Evolutionary conservation across 2,888 invertebrate genomes (phyloP), one percentile per base, ranked within the genome.

Genomic region (Cephus sareptanus): DNA sequence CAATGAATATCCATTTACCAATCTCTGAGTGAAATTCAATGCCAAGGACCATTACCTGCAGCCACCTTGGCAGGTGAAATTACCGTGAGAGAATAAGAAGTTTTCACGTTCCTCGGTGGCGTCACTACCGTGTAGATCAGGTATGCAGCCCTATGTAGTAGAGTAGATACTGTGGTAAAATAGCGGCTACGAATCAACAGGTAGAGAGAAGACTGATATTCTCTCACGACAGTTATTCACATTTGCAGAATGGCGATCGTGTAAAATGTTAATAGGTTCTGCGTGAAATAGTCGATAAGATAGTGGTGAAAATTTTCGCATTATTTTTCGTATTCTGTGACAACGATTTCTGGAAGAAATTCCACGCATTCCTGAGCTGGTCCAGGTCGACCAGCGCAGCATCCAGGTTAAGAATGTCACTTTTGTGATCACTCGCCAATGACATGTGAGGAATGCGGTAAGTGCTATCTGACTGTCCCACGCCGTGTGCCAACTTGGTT

Each of bases 391-490:
- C 82, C 83, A 83, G 82, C 81, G 80, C 83, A 84, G 81, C 83
- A 83, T 86, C 85, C 85, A 85, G 86, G 84, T 87, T 87, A 87
- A 88, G 85, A 87, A 87, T 87, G 86, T 85, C 85, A 85, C 82
- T 85, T 86, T 82, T 85, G 78, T 84, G 85, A 86, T 87, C 84
- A 85, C 83, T 86, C 85, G 86, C 87, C 86, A 83, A 87, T 89
- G 88, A 90, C 88, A 88, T 86, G 86, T 83, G 82, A 86, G 86
- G 86, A 90, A 89, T 87, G 89, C 86, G 87, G 88, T 89, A 83
- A 90, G 88, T 86, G 80, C 13, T 76, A 76, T 35, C 69, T 34
- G n/a, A 73, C 35, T 23, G 69, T 56, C 15, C 74, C 34, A 11
- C 30, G 56, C 23, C 56, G 68, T 75, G 33, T 75, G 75, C 31